Base-by-base conservation (phyloP, 2,113 vertebrate genomes). In the Anarhynchus alexandrinus region DNA sequence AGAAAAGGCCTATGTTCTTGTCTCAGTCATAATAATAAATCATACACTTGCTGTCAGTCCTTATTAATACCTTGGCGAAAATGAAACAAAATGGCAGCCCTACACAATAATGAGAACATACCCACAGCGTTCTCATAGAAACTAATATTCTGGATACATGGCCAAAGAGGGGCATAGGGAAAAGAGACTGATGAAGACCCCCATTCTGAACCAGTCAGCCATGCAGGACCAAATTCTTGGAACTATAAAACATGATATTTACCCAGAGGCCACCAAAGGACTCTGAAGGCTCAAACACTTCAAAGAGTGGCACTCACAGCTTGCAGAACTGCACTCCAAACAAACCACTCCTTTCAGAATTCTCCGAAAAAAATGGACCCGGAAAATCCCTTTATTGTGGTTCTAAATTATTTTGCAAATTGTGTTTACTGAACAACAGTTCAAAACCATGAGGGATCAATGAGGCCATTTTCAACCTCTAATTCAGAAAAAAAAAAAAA, bases 71-170 rank as follows among this genome's bases (percentile, higher is more conserved):
- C 52, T 27, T 45, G 25, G 38, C 79, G 73, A 29, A 42, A 71
- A 87, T 12, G 15, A 38, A 52, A 77, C 45, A 77, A 84, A 88
- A 43, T 10, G 12, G 29, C 58, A 80, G n/a, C 40, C 15, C n/a
- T 40, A 27, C 36, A 69, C 20, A 49, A 12, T 18, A 49, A 12
- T 14, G 36, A 62, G 20, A 80, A 82, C 38, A 38, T 10, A 26
- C 22, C 34, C 51, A 61, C 11, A 43, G 3, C 0, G 0, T 23
- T 82, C 43, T 34, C 22, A 49, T 10, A 81, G 62, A 40, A 85
- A 79, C 1, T 13, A 73, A 4, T 15, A 15, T 9, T 52, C 49
- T 22, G 59, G 22, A n/a, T 10, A 12, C 14, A 9, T 0, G 0
- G 32, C 19, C 54, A 65, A 69, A 58, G 32, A 52, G 47, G 7